Evolutionary conservation across 2,113 vertebrate species (phyloP), one percentile per base, ranked within the genome.

Genomic region (Gymnocephalus cernua): DNA sequence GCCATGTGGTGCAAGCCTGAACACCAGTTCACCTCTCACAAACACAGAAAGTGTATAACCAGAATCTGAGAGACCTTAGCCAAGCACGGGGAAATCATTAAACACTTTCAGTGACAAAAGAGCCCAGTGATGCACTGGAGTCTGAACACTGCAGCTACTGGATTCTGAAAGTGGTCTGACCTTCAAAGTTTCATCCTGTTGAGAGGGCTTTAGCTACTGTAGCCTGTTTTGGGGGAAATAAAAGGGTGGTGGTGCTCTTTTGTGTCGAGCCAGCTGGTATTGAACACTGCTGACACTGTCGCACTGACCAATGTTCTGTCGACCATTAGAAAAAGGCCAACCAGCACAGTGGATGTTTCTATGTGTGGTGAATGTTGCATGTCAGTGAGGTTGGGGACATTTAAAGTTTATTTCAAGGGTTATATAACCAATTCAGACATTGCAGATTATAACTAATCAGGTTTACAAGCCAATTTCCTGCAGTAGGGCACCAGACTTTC

Each of bases 121-220:
- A 74, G 29, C 56, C 53, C 45, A 16, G 25, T 72, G 80, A 59
- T 6, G 47, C 41, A 77, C 14, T 47, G 74, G 54, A 83, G 79
- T 67, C 50, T 45, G 70, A 74, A 79, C 61, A 47, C 50, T 64
- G 62, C 3, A 27, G 58, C 70, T 54, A 69, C 69, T 25, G 77
- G 83, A 72, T 67, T 76, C 45, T 79, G 38, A 88, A 89, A 93
- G 87, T 85, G 75, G 27, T 83, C 63, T 91, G 92, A 93, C 92
- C 92, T 93, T 94, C 90, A 84, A 27, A 44, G 62, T 86, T 85
- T 86, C 50, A 73, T 83, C 72, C 80, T 53, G 79, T 77, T 68
- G 73, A 76, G 68, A 68, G 16, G 70, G 79, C 71, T 83, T 82
- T 66, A 41, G 61, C 38, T 41, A 41, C 38, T 41, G 38, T 76